Conservation (phyloP, 2,113 vertebrate species). For the Erythrolamprus reginae region DNA sequence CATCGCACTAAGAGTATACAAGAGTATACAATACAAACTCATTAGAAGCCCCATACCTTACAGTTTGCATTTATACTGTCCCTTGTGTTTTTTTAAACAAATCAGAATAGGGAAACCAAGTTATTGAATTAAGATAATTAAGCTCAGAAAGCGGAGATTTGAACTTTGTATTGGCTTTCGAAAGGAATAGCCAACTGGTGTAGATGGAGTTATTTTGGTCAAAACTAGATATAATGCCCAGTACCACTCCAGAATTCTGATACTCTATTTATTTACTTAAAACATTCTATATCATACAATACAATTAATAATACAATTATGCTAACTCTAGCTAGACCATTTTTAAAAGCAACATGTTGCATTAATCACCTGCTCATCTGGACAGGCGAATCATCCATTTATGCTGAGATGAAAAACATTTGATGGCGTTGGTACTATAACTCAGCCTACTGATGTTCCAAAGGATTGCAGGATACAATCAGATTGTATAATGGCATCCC, state of each 20-base stretch:
- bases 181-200: not conserved
- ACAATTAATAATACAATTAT: no score
- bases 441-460: no score
- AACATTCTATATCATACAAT: not conserved
- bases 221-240: not conserved
- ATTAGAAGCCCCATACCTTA: not conserved
- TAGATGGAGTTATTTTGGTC: not conserved
- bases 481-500: no score
- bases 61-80: not conserved
- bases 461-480: no score
- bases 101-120: not conserved
- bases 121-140: not conserved
- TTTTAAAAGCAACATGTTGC: no score
- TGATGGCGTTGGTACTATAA: no score
- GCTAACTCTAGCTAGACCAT: no score
- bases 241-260: not conserved
- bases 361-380: no score
- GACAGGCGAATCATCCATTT: no score
- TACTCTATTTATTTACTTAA: not conserved
- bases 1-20: not conserved
- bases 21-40: not conserved
- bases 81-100: not conserved
- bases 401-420: no score
- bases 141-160: not conserved
- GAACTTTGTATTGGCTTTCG: not conserved